Percentiles rank a stretch among this genome's conserved stretches.
These are phyloP conservation scores for Danio tinwini DNA, from an alignment of 2,797 vertebrate species.

Conservation along the genomic window DNA sequence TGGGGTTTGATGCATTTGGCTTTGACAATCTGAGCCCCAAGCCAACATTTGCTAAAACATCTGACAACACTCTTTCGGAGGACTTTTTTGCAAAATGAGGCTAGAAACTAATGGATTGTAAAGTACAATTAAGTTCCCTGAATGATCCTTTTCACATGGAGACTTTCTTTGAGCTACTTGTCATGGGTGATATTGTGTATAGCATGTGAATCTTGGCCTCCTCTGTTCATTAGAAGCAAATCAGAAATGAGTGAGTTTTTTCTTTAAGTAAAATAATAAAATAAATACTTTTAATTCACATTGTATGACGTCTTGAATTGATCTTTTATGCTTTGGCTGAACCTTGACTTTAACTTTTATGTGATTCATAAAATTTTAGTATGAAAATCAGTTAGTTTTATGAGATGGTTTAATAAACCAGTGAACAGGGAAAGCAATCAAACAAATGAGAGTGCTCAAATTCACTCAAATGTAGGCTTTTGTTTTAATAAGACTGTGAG, in stretches of 20 bases:
- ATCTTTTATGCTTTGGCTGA: constrained; percentile 15
- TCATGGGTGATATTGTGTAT: constrained; percentile 21
- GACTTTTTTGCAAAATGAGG: constrained; percentile 7
- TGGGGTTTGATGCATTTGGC: constrained; percentile 24
- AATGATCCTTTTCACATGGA: constrained; percentile 24
- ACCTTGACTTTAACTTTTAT: constrained; percentile 1
- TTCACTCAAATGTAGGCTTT: background rate
- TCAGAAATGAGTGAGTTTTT: background rate
- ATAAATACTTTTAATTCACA: constrained; percentile 10
- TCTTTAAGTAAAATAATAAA: background rate
- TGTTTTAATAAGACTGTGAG: constrained; percentile 17
- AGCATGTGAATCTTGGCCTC: background rate
- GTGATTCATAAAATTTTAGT: constrained; percentile 6
- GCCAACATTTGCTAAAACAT: constrained; percentile 27
- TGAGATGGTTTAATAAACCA: background rate
- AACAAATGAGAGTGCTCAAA: background rate
- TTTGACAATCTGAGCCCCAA: constrained; percentile 15
- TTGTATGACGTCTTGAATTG: constrained; percentile 26
- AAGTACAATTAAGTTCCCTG: background rate
- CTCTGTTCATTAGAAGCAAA: constrained; percentile 14
- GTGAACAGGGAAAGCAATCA: background rate
- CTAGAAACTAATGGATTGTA: constrained; percentile 12
- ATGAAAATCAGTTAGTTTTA: constrained; percentile 10
- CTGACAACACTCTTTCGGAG: constrained; percentile 38
- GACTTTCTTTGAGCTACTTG: constrained; percentile 31